These are phyloP conservation scores for Syritta pipiens DNA, from an alignment of 2,888 invertebrate species.

Conservation along the genomic window DNA sequence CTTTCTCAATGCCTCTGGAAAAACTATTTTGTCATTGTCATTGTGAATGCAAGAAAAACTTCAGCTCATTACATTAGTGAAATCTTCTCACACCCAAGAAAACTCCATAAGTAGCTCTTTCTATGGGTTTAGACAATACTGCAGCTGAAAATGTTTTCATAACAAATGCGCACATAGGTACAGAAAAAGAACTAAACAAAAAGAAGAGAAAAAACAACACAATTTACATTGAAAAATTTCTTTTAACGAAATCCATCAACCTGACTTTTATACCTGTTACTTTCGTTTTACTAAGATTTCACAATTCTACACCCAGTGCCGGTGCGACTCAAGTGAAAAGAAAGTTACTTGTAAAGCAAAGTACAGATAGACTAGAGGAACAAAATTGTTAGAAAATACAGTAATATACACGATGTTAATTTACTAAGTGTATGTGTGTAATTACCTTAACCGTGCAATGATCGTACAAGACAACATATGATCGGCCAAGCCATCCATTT, in stretches of 20 bases:
- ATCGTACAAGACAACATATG: slow-evolving; percentile 71
- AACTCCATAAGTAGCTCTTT: slow-evolving; percentile 13
- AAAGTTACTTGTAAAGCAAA: slow-evolving; percentile 24
- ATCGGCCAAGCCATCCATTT: slow-evolving; percentile 71
- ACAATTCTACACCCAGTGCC: slow-evolving; percentile 18
- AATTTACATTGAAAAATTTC: slow-evolving; percentile 7
- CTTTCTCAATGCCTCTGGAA: slow-evolving; percentile 37
- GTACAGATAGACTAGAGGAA: slow-evolving; percentile 15
- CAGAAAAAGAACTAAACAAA: not conserved
- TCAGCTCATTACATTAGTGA: not conserved
- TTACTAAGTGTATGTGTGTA: not conserved
- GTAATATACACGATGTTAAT: not conserved
- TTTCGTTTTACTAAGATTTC: slow-evolving; percentile 26
- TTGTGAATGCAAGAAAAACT: slow-evolving; percentile 20
- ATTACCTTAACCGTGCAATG: slow-evolving; percentile 71
- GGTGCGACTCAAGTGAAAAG: slow-evolving; percentile 12
- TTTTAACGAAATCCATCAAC: slow-evolving; percentile 25
- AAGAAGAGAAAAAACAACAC: slow-evolving; percentile 5
- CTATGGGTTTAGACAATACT: not conserved
- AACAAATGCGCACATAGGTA: not conserved
- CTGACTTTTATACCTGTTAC: slow-evolving; percentile 2
- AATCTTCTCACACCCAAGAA: not conserved
- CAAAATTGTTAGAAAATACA: slow-evolving; percentile 18
- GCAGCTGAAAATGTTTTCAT: slow-evolving; percentile 1
- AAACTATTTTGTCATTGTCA: slow-evolving; percentile 4